phyloP scores from a whole-genome alignment of 2,888 invertebrate genomes.

The Pterostichus madidus region DNA sequence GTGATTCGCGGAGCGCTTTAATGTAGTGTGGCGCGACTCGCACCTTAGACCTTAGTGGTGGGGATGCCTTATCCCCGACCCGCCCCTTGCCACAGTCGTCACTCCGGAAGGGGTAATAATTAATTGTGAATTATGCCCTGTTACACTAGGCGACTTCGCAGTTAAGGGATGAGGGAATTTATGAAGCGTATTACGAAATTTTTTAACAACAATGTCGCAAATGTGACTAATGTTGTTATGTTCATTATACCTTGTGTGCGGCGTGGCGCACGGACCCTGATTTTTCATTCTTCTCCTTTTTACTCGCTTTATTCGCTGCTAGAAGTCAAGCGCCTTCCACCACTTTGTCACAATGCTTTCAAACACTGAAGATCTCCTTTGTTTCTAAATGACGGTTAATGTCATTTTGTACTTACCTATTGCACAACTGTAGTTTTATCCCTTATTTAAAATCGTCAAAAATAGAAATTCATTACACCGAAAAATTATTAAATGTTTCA shows the following conservation, averaged over 20 bases:
- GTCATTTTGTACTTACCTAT: background rate
- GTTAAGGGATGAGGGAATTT: slow-evolving; percentile 65
- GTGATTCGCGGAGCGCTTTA: slow-evolving; percentile 48
- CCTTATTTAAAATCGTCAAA: background rate
- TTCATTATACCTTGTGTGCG: slow-evolving; percentile 64
- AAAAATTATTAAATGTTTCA: background rate
- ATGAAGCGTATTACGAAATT: slow-evolving; percentile 66
- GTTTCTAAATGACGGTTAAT: slow-evolving; percentile 15
- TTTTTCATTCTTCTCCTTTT: slow-evolving; percentile 51
- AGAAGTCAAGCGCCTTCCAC: slow-evolving; percentile 15
- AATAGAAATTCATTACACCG: background rate
- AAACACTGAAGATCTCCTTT: slow-evolving; percentile 11
- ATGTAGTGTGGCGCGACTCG: slow-evolving; percentile 22
- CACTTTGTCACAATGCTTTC: slow-evolving; percentile 34
- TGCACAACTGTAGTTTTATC: background rate
- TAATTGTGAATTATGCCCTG: slow-evolving; percentile 67
- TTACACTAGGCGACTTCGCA: slow-evolving; percentile 55
- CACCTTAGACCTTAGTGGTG: background rate
- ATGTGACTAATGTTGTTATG: slow-evolving; percentile 66
- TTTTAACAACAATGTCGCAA: slow-evolving; percentile 66
- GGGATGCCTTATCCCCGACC: slow-evolving; percentile 4
- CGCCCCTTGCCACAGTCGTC: slow-evolving; percentile 1
- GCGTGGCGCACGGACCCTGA: slow-evolving; percentile 15
- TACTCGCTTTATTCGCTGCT: slow-evolving; percentile 40
- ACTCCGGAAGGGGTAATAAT: slow-evolving; percentile 66